Base-by-base conservation (phyloP, 2,113 vertebrate genomes). In the western clawed frog (Xenopus tropicalis) region DNA sequence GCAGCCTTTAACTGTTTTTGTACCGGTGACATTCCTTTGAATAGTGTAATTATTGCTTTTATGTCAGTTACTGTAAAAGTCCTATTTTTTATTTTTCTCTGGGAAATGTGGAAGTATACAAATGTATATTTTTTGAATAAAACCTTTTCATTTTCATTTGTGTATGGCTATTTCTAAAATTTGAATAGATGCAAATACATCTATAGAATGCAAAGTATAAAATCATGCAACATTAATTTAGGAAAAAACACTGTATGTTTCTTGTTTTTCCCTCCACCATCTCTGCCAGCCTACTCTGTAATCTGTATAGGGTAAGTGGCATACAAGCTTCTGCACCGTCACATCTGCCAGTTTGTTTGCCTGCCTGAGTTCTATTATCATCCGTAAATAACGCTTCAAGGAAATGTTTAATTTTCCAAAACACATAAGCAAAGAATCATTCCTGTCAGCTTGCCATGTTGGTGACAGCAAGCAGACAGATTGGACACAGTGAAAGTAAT, bases 1-100 rank as follows among this genome's bases (percentile, higher is more conserved):
- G 83, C 83, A 80, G 82, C 68, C 69, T 79, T 81, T 78, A 59
- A 56, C 81, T 70, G 5, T 72, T 20, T 58, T 46, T 11, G 7
- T 56, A 54, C 16, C 5, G 29, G 29, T 37, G 8, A 54, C 3
- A 54, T n/a, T 54, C 17, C 12, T 43, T 58, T 58, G n/a, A 29
- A 21, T 57, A 12, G 13, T 67, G 21, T 25, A 74, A 73, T 46
- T 54, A n/a, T 54, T 54, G 1, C 10, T 54, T 54, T 54, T 54
- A 7, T 1, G 29, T 37, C 19, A n/a, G 3, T n/a, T 54, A 54
- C 10, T 10, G 19, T n/a, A 42, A n/a, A 23, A 61, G 22, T 61
- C 43, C 6, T 37, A 51, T 74, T 66, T 42, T 67, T 24, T 12
- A 37, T 69, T 24, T 68, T 67, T 23, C 48, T 69, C 56, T 59